These are phyloP conservation scores for Cebuella pygmaea DNA, from an alignment of 2,797 vertebrate genomes.

Conservation along the genomic window DNA sequence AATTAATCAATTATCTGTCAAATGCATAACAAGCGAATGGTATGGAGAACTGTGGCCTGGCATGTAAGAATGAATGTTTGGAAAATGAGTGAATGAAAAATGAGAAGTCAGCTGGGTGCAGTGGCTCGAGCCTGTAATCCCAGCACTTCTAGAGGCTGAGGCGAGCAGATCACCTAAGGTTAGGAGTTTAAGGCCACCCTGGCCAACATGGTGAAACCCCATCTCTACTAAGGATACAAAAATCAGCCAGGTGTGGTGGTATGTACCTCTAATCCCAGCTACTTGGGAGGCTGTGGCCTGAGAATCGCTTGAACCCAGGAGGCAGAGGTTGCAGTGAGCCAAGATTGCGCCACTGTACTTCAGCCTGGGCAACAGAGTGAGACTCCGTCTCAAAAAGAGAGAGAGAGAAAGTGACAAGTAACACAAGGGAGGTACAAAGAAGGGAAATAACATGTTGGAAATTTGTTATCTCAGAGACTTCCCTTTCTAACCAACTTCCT, in stretches of 20 bases:
- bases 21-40: neutral
- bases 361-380: neutral
- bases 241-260: neutral
- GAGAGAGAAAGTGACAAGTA: neutral
- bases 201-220: neutral
- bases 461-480: neutral
- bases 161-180: neutral
- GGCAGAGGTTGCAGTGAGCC: neutral
- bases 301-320: neutral
- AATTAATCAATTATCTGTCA: neutral
- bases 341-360: neutral
- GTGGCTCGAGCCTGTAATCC: neutral
- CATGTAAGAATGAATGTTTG: neutral
- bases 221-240: neutral
- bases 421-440: neutral
- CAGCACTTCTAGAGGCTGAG: neutral
- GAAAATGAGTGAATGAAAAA: neutral
- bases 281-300: neutral
- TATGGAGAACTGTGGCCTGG: neutral
- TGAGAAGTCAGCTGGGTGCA: neutral
- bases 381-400: neutral
- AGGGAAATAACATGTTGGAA: neutral
- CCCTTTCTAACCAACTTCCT: neutral
- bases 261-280: accelerated
- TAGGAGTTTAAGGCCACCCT: neutral